These are phyloP conservation scores for Acanthornis magna DNA, from an alignment of 2,797 vertebrate genomes.

Conservation along the genomic window DNA sequence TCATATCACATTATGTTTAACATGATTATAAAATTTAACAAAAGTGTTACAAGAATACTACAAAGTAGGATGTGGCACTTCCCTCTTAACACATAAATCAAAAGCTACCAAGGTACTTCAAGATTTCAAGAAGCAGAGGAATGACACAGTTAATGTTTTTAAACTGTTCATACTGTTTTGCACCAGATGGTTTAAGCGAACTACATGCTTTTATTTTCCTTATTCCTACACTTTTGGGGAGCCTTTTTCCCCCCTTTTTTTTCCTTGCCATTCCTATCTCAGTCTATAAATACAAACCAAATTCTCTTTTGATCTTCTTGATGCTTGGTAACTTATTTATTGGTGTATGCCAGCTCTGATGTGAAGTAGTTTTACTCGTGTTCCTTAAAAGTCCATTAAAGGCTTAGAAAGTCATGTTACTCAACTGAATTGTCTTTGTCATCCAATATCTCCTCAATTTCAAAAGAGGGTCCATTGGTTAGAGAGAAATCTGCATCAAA, in stretches of 20 bases:
- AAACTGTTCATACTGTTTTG: conserved; percentile 14
- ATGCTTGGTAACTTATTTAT: neutral
- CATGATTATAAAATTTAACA: conserved; percentile 41
- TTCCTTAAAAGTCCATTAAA: neutral
- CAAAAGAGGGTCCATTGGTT: neutral
- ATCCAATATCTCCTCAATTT: neutral
- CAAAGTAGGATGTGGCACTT: conserved; percentile 30
- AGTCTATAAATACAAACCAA: neutral
- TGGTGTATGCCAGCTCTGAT: neutral
- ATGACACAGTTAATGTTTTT: conserved; percentile 36
- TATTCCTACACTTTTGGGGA: neutral
- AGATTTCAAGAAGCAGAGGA: neutral
- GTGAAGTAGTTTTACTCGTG: neutral
- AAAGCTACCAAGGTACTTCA: conserved; percentile 10
- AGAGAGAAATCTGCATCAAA: neutral
- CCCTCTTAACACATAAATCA: conserved; percentile 22
- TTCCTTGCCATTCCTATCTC: neutral
- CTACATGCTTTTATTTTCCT: neutral
- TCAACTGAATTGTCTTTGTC: neutral
- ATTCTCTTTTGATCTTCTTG: neutral
- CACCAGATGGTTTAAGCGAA: conserved; percentile 11
- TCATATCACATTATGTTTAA: conserved; percentile 32
- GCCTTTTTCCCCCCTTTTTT: neutral
- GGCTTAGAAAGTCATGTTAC: neutral
- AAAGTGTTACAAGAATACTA: conserved; percentile 43